These are phyloP conservation scores for Speoplatyrhinus poulsoni DNA, from an alignment of 2,113 vertebrate genomes.

Conservation along the genomic window DNA sequence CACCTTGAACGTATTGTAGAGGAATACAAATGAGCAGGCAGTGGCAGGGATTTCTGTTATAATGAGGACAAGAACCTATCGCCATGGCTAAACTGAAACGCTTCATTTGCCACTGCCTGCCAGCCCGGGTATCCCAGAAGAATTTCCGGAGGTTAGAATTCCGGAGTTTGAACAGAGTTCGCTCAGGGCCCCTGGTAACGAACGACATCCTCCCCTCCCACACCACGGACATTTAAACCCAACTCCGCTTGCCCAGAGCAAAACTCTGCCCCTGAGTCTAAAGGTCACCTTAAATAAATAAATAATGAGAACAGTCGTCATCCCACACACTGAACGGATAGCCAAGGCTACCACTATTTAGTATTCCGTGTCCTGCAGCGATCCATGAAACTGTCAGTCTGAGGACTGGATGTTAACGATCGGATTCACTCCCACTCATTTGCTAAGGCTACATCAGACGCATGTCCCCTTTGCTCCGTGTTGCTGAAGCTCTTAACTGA, in stretches of 20 bases:
- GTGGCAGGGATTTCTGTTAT: constrained; percentile 73
- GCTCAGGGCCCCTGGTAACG: constrained; percentile 55
- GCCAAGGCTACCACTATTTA: constrained; percentile 65
- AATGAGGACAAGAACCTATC: constrained; percentile 79
- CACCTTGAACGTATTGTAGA: constrained; percentile 52
- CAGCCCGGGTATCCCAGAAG: constrained; percentile 61
- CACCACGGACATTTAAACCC: constrained; percentile 70
- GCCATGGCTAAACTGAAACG: constrained; percentile 74
- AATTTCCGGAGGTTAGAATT: constrained; percentile 53
- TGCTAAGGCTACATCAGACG: constrained; percentile 60
- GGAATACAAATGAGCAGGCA: constrained; percentile 75
- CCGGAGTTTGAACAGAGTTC: constrained; percentile 47
- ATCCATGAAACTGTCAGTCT: constrained; percentile 56
- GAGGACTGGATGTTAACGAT: constrained; percentile 63
- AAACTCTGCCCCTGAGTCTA: constrained; percentile 53
- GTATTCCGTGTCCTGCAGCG: constrained; percentile 67
- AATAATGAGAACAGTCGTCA: constrained; percentile 70
- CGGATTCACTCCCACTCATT: constrained; percentile 72
- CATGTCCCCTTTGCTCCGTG: constrained; percentile 34
- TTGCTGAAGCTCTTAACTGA: constrained; percentile 4
- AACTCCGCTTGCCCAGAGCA: constrained; percentile 67
- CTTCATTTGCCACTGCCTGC: constrained; percentile 71
- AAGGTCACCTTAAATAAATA: constrained; percentile 80
- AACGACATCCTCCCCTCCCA: constrained; percentile 62
- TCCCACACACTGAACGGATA: constrained; percentile 69